Evolutionary conservation across 2,888 invertebrate genomes (phyloP).

Genomic region (Eristalis arbustorum): DNA sequence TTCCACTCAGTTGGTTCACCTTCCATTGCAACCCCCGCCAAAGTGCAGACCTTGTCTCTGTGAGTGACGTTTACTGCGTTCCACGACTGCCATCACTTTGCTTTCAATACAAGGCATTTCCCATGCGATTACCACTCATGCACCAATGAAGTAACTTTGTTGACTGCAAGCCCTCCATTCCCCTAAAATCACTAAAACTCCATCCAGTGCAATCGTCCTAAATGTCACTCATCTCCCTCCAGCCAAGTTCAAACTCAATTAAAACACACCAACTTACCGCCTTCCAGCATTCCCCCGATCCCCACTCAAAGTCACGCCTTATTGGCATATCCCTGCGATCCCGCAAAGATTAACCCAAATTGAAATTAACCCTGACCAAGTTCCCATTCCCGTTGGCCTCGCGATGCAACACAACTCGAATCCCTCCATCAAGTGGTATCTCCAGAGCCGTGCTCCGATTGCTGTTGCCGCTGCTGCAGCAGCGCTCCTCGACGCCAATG

Average conservation of each 20-base stretch:
- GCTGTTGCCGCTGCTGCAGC: not conserved
- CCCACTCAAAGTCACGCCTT: not conserved
- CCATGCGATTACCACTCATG: too few relatives aligned
- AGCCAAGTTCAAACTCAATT: not conserved
- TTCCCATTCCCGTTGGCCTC: not conserved
- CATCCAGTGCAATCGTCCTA: too few relatives aligned
- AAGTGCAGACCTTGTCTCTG: too few relatives aligned
- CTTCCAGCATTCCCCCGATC: not conserved
- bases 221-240: not conserved
- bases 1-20: too few relatives aligned
- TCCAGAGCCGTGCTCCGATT: not conserved
- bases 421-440: constrained; percentile 7
- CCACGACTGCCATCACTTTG: too few relatives aligned
- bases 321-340: not conserved
- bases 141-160: too few relatives aligned
- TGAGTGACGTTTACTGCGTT: too few relatives aligned
- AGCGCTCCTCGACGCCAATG: not conserved
- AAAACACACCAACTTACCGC: not conserved
- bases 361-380: not conserved
- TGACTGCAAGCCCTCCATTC: too few relatives aligned
- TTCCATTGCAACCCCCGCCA: too few relatives aligned
- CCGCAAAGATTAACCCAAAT: not conserved
- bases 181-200: not conserved
- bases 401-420: constrained; percentile 4
- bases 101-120: too few relatives aligned